These are phyloP conservation scores for Typhlomys cinereus DNA, from an alignment of 2,113 vertebrate species.

Conservation along the genomic window DNA sequence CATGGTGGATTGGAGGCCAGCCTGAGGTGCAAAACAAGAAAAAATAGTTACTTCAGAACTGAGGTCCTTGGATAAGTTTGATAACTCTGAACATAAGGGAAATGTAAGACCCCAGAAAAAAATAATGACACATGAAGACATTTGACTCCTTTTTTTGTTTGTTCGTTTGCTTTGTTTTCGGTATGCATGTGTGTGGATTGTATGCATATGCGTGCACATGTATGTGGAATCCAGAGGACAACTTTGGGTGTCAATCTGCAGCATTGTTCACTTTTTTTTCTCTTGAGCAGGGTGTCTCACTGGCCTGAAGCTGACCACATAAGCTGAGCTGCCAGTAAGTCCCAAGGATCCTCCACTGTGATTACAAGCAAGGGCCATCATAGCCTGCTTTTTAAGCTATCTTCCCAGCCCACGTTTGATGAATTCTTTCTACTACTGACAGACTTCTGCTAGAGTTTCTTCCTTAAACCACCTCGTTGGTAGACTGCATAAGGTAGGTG, in stretches of 20 bases:
- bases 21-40: not conserved
- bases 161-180: not conserved
- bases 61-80: not conserved
- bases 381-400: not conserved
- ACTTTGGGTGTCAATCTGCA: not conserved
- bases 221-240: not conserved
- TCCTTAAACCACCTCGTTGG: not conserved
- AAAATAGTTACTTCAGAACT: not conserved
- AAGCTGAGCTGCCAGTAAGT: not conserved
- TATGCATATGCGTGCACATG: not conserved
- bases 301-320: not conserved
- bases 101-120: conserved; percentile 13
- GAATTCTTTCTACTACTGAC: not conserved
- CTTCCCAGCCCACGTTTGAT: not conserved
- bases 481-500: not conserved
- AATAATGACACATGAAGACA: not conserved
- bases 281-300: not conserved
- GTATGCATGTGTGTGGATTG: not conserved
- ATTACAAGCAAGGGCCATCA: not conserved
- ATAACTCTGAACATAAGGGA: conserved; percentile 8
- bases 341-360: not conserved
- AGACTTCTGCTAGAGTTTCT: not conserved
- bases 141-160: not conserved
- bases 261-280: not conserved
- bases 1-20: not conserved